Conservation (phyloP, 2,113 vertebrate species). For the Macrotus californicus region DNA sequence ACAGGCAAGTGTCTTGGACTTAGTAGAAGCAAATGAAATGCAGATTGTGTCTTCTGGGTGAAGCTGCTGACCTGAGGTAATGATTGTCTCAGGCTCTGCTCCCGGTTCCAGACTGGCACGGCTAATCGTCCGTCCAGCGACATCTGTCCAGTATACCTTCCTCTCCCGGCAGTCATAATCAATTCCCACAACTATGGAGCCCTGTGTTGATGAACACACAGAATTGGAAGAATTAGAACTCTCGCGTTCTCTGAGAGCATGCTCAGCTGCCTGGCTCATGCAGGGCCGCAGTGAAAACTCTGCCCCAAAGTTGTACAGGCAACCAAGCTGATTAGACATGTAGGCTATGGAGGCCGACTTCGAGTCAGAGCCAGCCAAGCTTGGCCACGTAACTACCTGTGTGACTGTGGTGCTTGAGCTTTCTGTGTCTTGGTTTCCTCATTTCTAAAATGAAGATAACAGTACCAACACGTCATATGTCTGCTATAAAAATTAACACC, state of each 20-base stretch:
- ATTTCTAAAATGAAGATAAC: not conserved
- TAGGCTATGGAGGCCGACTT: not conserved
- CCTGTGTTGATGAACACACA: slow-evolving; percentile 77
- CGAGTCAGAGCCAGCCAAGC: not conserved
- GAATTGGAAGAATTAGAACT: not conserved
- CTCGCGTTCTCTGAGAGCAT: not conserved
- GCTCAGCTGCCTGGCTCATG: not conserved
- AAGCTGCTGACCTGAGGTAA: slow-evolving; percentile 85
- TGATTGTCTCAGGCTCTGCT: slow-evolving; percentile 89
- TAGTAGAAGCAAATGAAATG: not conserved
- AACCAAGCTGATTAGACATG: not conserved
- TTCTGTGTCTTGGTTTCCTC: not conserved
- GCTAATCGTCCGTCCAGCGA: slow-evolving; percentile 91
- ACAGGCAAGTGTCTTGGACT: not conserved
- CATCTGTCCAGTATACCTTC: slow-evolving; percentile 94
- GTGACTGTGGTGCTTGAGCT: not conserved
- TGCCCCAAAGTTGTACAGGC: not conserved
- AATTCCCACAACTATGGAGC: slow-evolving; percentile 95
- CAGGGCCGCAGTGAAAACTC: fast-evolving
- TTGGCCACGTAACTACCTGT: not conserved
- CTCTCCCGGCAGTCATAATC: slow-evolving; percentile 93
- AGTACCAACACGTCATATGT: not conserved
- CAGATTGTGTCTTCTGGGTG: not conserved
- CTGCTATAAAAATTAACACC: not conserved
- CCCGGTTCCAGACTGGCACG: slow-evolving; percentile 85